A percentile compares a stretch with the other conserved stretches of the same genome.
These are phyloP conservation scores for Prosapia bicincta DNA, from an alignment of 2,888 invertebrate species.

Conservation along the genomic window DNA sequence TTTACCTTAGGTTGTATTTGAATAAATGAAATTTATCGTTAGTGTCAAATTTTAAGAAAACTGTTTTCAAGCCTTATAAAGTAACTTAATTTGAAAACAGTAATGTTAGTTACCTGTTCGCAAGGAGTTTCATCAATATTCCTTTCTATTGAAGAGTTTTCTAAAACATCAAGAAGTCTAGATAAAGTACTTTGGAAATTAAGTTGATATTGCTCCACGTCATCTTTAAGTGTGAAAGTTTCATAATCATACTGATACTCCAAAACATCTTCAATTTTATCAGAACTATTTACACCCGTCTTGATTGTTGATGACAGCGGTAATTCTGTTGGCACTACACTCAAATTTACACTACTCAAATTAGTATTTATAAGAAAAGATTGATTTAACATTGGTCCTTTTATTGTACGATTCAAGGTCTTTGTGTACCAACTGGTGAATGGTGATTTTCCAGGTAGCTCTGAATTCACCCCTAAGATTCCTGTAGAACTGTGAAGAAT, in stretches of 20 bases:
- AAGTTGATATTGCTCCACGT: not conserved
- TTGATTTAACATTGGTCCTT: not conserved
- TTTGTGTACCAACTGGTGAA: conserved; percentile 12
- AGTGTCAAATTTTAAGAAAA: too few species aligned
- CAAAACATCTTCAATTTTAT: not conserved
- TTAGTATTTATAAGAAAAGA: not conserved
- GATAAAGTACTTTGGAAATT: conserved; percentile 6
- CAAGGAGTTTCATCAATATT: conserved; percentile 7
- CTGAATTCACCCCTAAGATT: conserved; percentile 6
- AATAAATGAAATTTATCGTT: too few species aligned
- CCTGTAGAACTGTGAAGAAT: conserved; percentile 7
- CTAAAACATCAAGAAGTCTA: not conserved
- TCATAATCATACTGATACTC: conserved; percentile 6
- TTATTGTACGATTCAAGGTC: not conserved
- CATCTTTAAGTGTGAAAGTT: not conserved
- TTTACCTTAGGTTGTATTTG: too few species aligned
- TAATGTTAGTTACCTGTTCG: conserved; percentile 18
- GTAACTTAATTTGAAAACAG: too few species aligned
- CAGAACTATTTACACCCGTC: not conserved
- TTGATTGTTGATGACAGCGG: not conserved
- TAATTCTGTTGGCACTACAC: not conserved
- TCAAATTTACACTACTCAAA: not conserved
- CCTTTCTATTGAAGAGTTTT: not conserved
- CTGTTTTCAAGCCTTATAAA: too few species aligned
- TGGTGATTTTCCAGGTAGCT: conserved; percentile 16